Conservation (phyloP, 2,113 vertebrate genomes). For the Cinclus mexicanus region DNA sequence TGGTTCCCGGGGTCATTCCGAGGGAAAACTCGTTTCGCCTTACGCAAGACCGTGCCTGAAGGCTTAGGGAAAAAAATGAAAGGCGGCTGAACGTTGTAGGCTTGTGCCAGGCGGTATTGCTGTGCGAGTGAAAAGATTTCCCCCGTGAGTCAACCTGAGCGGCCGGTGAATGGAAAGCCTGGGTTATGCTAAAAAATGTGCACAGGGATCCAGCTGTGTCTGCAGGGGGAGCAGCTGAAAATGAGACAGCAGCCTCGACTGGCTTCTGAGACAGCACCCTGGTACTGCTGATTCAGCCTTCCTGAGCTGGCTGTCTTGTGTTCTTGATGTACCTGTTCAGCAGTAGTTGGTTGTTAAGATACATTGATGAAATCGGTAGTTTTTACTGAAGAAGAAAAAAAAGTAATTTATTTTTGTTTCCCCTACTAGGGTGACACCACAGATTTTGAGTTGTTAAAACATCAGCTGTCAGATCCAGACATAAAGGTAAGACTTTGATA, state of each 20-base stretch:
- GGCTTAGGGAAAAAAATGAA: neutral
- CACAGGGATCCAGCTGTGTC: neutral
- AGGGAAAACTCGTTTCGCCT: neutral
- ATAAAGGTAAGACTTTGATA: slow-evolving; percentile 84
- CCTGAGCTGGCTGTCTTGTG: neutral
- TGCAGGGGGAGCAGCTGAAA: neutral
- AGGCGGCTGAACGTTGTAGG: neutral
- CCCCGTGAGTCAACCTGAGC: neutral
- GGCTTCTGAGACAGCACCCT: neutral
- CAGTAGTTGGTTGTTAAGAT: rapidly evolving
- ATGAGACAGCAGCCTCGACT: rapidly evolving
- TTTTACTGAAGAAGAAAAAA: neutral
- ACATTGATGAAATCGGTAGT: rapidly evolving
- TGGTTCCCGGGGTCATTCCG: rapidly evolving
- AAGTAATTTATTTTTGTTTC: neutral
- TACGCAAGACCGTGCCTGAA: neutral
- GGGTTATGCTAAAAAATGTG: rapidly evolving
- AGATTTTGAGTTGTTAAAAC: slow-evolving; percentile 90
- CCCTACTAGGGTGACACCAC: slow-evolving; percentile 81
- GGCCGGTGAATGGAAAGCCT: neutral
- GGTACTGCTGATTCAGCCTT: neutral
- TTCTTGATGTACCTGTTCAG: neutral
- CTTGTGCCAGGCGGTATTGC: neutral
- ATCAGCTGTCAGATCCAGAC: slow-evolving; percentile 91
- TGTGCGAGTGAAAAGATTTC: neutral